These are phyloP conservation scores for Sminthurides aquaticus DNA, from an alignment of 2,888 invertebrate genomes.

Conservation along the genomic window DNA sequence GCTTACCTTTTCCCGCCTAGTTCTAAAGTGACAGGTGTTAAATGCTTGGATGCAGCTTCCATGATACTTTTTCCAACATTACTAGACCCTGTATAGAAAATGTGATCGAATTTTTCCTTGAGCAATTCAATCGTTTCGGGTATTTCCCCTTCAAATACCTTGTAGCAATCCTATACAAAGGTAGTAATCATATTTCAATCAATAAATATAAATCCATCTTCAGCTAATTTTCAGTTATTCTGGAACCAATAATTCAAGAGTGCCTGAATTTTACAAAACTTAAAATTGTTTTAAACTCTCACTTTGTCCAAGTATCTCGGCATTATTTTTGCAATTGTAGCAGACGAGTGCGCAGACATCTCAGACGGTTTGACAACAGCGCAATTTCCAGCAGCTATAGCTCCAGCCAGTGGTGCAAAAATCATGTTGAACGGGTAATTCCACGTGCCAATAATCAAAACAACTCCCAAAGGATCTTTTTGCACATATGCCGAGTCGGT, in stretches of 20 bases:
- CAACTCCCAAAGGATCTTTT: constrained; percentile 87
- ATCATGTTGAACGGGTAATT: constrained; percentile 88
- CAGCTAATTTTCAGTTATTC: too few relatives aligned
- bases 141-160: constrained; percentile 74
- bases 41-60: constrained; percentile 64
- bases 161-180: constrained; percentile 66
- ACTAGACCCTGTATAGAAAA: constrained; percentile 70
- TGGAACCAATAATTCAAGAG: too few relatives aligned
- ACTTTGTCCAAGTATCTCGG: constrained; percentile 73
- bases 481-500: constrained; percentile 36
- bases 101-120: constrained; percentile 86
- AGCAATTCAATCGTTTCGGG: constrained; percentile 77
- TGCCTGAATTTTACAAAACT: too few relatives aligned
- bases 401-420: constrained; percentile 61
- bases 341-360: constrained; percentile 63
- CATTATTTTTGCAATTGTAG: constrained; percentile 63
- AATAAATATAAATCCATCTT: too few relatives aligned
- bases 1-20: constrained; percentile 72
- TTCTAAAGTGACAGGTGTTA: constrained; percentile 91
- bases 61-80: constrained; percentile 75
- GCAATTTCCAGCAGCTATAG: constrained; percentile 62
- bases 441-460: constrained; percentile 82
- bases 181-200: too few relatives aligned
- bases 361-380: constrained; percentile 93
- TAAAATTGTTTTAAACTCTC: neutral